These are phyloP conservation scores for Mesorhabditis sp. DNA, from an alignment of 2,888 invertebrate genomes.

Conservation along the genomic window DNA sequence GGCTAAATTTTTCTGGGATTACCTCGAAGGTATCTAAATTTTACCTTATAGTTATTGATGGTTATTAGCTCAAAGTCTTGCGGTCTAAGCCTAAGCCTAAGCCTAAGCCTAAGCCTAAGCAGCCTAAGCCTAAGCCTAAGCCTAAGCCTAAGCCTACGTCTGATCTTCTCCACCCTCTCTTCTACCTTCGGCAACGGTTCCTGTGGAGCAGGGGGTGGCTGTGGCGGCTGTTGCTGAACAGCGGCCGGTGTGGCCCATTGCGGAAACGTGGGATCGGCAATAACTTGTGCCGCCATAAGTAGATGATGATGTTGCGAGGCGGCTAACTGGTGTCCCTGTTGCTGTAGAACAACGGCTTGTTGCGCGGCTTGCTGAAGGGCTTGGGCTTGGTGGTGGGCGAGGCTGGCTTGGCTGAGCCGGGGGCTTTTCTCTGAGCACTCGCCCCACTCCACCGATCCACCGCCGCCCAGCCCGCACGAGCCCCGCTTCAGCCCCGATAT, in stretches of 20 bases:
- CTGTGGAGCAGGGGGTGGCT: too few relatives aligned
- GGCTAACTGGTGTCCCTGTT: too few relatives aligned
- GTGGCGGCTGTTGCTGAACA: too few relatives aligned
- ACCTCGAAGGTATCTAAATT: too few relatives aligned
- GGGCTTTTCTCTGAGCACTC: not conserved
- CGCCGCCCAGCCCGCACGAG: not conserved
- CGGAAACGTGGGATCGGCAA: not conserved
- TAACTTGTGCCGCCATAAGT: not conserved
- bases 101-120: conserved; percentile 6
- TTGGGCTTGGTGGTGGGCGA: too few relatives aligned
- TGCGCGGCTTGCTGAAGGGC: too few relatives aligned
- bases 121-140: conserved; percentile 6
- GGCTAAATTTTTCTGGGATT: too few relatives aligned
- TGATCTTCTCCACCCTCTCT: too few relatives aligned
- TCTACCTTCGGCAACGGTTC: too few relatives aligned
- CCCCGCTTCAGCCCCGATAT: not conserved
- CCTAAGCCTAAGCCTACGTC: not conserved
- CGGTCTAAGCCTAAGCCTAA: conserved; percentile 3
- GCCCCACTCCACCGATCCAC: not conserved
- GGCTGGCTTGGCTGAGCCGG: not conserved
- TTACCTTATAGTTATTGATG: too few relatives aligned
- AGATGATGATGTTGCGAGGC: not conserved
- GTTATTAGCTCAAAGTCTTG: not conserved
- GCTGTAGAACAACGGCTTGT: too few relatives aligned
- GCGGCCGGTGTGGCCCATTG: too few relatives aligned